Conservation (phyloP, 2,113 vertebrate genomes). For the Misgurnus anguillicaudatus region DNA sequence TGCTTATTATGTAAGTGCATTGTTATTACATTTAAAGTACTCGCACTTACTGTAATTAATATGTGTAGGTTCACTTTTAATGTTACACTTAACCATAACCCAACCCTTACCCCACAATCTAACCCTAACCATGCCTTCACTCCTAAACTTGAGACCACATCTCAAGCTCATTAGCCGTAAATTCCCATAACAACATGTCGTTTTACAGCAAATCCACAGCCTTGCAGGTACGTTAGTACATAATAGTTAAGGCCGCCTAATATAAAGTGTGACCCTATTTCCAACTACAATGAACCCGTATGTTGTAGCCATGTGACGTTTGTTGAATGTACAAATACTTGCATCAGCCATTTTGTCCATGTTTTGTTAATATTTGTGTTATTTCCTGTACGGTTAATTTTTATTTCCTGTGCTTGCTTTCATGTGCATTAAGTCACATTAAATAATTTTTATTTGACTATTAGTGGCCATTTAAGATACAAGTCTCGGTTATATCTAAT, state of each 20-base stretch:
- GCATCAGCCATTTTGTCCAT: conserved; percentile 11
- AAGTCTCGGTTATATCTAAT: neutral
- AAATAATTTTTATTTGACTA: neutral
- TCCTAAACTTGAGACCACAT: no score
- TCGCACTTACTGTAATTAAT: no score
- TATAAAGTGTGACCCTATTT: conserved; percentile 21
- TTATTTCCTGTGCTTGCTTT: neutral
- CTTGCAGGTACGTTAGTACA: no score
- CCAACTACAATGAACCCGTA: conserved; percentile 10
- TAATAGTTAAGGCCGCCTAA: neutral
- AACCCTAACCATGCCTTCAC: no score
- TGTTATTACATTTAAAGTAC: no score
- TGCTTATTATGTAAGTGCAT: no score
- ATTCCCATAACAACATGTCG: no score
- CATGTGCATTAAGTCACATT: conserved; percentile 10
- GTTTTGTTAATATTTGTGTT: neutral
- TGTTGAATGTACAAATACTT: conserved; percentile 42
- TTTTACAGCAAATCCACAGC: no score
- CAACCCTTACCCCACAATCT: no score
- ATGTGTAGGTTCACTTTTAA: no score
- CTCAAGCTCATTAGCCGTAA: no score
- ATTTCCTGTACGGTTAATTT: neutral
- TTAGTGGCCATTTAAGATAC: neutral
- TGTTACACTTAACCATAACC: no score
- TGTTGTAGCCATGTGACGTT: conserved; percentile 37